Conservation (phyloP, 53 echinoderm and acorn worm genomes). For the Zoroaster sp. region DNA sequence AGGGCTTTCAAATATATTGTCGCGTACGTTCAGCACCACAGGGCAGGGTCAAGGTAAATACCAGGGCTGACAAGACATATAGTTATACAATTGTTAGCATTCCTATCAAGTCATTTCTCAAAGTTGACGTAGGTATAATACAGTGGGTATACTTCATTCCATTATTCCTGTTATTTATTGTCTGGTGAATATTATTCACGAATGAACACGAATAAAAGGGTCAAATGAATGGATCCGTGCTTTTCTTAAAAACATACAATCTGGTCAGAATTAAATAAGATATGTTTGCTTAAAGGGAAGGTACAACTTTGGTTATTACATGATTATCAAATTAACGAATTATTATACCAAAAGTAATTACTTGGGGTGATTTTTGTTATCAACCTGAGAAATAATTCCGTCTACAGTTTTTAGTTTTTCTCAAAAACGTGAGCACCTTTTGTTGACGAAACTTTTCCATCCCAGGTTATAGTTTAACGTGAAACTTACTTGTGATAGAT, state of each 20-base stretch:
- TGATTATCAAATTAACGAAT: too few relatives aligned
- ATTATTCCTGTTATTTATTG: background rate
- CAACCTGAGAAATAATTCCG: too few relatives aligned
- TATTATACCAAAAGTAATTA: too few relatives aligned
- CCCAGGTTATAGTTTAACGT: too few relatives aligned
- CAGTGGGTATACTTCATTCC: background rate
- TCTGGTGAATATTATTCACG: background rate
- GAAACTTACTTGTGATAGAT: too few relatives aligned
- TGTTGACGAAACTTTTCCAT: too few relatives aligned
- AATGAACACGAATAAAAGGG: background rate
- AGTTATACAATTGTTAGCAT: background rate
- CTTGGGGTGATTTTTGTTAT: too few relatives aligned
- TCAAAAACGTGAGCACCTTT: too few relatives aligned
- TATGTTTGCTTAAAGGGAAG: background rate
- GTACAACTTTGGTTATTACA: too few relatives aligned
- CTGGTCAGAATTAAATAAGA: too few relatives aligned
- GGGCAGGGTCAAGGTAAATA: background rate
- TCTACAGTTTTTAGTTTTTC: too few relatives aligned
- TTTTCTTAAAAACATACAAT: background rate
- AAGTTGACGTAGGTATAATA: background rate
- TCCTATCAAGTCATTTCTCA: background rate
- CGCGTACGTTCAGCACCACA: background rate
- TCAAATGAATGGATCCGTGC: background rate
- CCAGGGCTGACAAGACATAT: background rate
- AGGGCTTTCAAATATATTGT: background rate